A percentile compares a stretch with the other conserved stretches of the same genome.
phyloP scores from a whole-genome alignment of 2,797 vertebrate genomes.

The Phoeniculus purpureus region DNA sequence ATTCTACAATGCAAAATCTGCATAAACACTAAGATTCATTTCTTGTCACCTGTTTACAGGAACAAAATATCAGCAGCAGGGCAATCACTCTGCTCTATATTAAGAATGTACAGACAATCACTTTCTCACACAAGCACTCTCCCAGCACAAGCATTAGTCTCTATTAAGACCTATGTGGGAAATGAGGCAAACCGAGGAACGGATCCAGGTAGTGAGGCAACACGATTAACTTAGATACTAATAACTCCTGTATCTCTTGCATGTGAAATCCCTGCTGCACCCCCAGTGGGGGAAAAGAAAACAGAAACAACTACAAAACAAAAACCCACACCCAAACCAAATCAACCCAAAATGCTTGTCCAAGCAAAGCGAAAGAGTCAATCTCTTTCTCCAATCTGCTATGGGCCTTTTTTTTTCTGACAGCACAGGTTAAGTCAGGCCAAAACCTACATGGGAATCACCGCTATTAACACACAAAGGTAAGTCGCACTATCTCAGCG shows the following conservation, averaged over 20 bases:
- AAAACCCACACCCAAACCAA: conserved; percentile 23
- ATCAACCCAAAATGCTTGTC: conserved; percentile 47
- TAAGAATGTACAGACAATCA: conserved; percentile 49
- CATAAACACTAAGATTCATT: conserved; percentile 59
- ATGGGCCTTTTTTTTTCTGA: conserved; percentile 62
- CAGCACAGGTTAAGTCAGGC: conserved; percentile 41
- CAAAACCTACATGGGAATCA: conserved; percentile 33
- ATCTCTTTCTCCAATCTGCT: conserved; percentile 57
- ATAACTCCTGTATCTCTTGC: conserved; percentile 66
- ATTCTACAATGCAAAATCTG: conserved; percentile 70
- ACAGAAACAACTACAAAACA: neutral
- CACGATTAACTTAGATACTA: conserved; percentile 63
- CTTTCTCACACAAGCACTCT: conserved; percentile 64
- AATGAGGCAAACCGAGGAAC: conserved; percentile 69
- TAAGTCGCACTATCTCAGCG: conserved; percentile 31
- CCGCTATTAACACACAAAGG: conserved; percentile 45
- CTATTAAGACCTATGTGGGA: conserved; percentile 66
- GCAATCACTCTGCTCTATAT: conserved; percentile 65
- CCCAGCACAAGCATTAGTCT: conserved; percentile 62
- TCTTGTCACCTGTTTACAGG: conserved; percentile 63
- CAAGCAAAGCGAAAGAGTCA: conserved; percentile 54
- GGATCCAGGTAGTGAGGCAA: conserved; percentile 71
- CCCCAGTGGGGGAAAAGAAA: conserved; percentile 3
- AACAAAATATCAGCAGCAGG: conserved; percentile 66
- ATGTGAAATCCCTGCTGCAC: conserved; percentile 67